Evolutionary conservation across 1,140 invertebrate species (phyloP).

Genomic region (Drosophila parvula): DNA sequence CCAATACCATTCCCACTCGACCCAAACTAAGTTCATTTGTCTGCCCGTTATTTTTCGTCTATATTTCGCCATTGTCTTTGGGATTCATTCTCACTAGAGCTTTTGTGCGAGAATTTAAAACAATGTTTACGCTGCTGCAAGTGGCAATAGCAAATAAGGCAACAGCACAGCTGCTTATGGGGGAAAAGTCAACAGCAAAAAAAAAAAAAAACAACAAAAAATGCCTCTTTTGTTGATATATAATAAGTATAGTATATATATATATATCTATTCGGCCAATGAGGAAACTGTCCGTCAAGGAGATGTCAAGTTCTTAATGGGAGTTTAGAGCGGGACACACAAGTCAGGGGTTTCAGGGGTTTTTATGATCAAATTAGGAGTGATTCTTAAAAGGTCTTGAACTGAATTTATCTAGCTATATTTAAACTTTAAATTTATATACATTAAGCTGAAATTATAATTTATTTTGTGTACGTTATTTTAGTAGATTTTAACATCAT

Average conservation of each 20-base stretch:
- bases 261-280: constrained; percentile 17
- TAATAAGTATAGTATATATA: background rate
- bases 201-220: constrained; percentile 12
- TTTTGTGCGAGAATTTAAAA: constrained; percentile 64
- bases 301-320: constrained; percentile 18
- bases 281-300: constrained; percentile 23
- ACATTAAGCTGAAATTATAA: no score
- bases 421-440: no score
- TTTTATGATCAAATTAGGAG: background rate
- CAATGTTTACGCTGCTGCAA: constrained; percentile 73
- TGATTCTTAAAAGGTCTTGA: background rate
- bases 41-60: constrained; percentile 43
- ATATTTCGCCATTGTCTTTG: constrained; percentile 46
- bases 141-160: constrained; percentile 21
- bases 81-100: constrained; percentile 54
- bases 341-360: background rate
- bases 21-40: constrained; percentile 68
- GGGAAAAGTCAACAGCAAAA: background rate
- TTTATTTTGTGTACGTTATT: no score
- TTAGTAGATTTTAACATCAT: no score
- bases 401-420: background rate
- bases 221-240: constrained; percentile 4
- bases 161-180: constrained; percentile 12
- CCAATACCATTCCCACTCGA: constrained; percentile 33
- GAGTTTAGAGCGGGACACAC: background rate